Percentiles rank a stretch among this genome's conserved stretches.
Evolutionary conservation across 2,113 vertebrate genomes (phyloP).

Genomic region (Rhynchomys soricoides): DNA sequence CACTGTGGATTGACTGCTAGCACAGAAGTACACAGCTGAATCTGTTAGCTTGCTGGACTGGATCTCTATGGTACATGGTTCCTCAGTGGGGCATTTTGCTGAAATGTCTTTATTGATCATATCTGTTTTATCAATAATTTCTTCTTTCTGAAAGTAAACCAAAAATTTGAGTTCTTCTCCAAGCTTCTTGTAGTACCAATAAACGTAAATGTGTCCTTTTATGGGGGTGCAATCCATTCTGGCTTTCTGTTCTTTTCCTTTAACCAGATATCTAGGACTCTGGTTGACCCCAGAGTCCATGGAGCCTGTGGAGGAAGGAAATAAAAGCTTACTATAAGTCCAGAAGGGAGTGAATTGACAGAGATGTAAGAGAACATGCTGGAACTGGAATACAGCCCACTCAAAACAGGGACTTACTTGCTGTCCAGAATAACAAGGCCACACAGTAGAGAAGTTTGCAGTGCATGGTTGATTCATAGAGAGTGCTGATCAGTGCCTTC

Average conservation of each 20-base stretch:
- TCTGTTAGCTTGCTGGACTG: background rate
- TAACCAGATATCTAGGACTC: constrained; percentile 28
- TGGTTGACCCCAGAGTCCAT: constrained; percentile 39
- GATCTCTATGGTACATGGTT: constrained; percentile 43
- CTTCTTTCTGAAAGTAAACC: background rate
- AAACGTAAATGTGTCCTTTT: background rate
- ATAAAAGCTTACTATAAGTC: background rate
- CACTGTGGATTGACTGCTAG: constrained; percentile 64
- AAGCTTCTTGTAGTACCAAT: constrained; percentile 58
- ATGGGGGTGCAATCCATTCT: constrained; percentile 6
- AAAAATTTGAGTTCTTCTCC: constrained; percentile 40
- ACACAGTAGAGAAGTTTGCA: background rate
- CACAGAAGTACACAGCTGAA: constrained; percentile 56
- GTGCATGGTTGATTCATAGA: background rate
- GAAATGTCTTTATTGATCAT: rapidly evolving
- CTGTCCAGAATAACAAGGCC: constrained; percentile 21
- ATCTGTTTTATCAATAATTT: rapidly evolving
- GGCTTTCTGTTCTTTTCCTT: constrained; percentile 43
- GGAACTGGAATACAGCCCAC: too few relatives aligned
- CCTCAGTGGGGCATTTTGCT: rapidly evolving
- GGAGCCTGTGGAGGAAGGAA: constrained; percentile 20
- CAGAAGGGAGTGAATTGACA: background rate
- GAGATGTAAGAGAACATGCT: background rate
- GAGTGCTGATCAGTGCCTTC: too few relatives aligned
- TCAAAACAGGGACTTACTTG: background rate